Conservation (phyloP, 2,113 vertebrate genomes). For the Bubalus kerabau region DNA sequence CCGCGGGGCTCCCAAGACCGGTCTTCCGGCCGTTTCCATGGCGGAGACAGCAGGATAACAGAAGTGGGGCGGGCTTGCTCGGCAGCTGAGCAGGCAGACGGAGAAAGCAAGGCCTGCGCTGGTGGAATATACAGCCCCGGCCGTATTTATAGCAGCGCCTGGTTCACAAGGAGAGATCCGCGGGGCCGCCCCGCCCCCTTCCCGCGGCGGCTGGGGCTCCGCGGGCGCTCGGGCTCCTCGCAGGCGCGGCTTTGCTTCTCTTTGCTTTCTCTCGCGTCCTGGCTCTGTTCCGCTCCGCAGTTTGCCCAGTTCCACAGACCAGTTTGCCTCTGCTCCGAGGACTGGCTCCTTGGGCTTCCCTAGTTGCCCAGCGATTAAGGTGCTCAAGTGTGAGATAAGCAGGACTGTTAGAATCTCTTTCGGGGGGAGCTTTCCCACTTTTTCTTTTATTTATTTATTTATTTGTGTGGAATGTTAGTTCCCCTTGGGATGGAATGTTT, state of each 20-base stretch:
- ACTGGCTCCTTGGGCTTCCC: not conserved
- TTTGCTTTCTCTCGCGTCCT: not conserved
- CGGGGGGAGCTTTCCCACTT: not conserved
- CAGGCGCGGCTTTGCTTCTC: not conserved
- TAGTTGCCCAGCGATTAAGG: not conserved
- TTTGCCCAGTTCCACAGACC: too few relatives aligned
- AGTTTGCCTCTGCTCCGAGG: rapidly evolving
- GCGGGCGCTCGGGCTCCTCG: not conserved
- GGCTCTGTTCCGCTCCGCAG: not conserved
- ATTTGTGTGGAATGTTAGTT: not conserved
- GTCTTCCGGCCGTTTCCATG: not conserved
- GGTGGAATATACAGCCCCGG: not conserved
- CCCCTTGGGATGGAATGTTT: not conserved
- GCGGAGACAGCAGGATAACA: not conserved
- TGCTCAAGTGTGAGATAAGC: rapidly evolving
- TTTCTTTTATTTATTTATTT: not conserved
- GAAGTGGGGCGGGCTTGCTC: not conserved
- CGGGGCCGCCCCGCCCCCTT: rapidly evolving
- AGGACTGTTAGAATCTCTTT: not conserved
- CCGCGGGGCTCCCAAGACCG: not conserved
- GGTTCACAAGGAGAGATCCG: not conserved
- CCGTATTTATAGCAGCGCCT: not conserved
- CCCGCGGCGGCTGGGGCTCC: not conserved
- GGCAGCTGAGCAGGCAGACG: not conserved
- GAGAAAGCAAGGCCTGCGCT: not conserved